phyloP scores from a whole-genome alignment of 2,888 invertebrate genomes.

The Synergus japonicus region DNA sequence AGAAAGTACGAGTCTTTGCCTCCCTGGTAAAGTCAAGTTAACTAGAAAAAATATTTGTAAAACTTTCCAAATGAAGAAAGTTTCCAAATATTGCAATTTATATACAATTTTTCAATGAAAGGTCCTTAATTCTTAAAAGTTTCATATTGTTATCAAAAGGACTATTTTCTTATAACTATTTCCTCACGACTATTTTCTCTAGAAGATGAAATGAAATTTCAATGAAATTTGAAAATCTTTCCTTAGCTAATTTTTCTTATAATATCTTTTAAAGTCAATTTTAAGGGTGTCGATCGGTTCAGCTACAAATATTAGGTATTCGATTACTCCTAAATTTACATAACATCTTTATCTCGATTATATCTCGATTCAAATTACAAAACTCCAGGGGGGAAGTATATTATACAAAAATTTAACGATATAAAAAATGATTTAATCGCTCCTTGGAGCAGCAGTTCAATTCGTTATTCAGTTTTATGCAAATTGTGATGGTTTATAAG shows the following conservation, averaged over 20 bases:
- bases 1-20: constrained; percentile 21
- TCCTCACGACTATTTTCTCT: too few species aligned
- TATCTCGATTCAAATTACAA: background rate
- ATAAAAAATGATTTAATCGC: constrained; percentile 12
- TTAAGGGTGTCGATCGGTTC: background rate
- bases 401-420: too few species aligned
- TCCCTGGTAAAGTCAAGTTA: background rate
- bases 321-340: too few species aligned
- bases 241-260: background rate
- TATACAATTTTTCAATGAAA: background rate
- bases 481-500: background rate
- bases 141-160: too few species aligned
- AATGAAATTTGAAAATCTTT: background rate
- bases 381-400: background rate
- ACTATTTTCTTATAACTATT: too few species aligned
- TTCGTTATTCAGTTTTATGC: background rate
- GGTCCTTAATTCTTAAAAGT: background rate
- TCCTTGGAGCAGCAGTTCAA: background rate
- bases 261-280: too few species aligned
- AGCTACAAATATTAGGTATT: too few species aligned
- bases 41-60: background rate
- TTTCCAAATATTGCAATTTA: background rate
- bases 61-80: background rate
- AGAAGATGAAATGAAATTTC: background rate
- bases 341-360: background rate